Evolutionary conservation across 1,140 invertebrate genomes (phyloP), one percentile per base, ranked within the genome.

Genomic region (Bombus confusus): DNA sequence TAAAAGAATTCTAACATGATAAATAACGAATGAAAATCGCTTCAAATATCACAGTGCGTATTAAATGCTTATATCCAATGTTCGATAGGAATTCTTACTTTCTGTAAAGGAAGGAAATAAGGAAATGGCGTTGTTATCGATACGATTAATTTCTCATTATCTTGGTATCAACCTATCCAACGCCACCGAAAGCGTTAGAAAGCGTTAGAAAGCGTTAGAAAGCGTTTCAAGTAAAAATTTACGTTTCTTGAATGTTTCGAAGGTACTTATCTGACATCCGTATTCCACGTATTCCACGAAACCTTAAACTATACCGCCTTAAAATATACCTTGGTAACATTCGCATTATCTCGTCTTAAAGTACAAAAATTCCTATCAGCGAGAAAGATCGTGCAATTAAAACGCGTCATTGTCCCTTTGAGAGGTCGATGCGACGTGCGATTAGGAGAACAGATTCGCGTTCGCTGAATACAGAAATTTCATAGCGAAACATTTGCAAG

Each of bases 401-500:
- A 52, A 43, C 57, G 9, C 37, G 76, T 66, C 74, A 37, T 37
- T 76, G 34, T 76, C 31, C 52, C 47, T 76, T 76, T 47, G 77
- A 66, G 62, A 68, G 34, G 68, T 81, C 47, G 79, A 81, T 80
- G 68, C 68, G 28, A 80, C 47, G 47, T 18, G 37, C 43, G 79
- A 73, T 80, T 81, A 81, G 28, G 31, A 69, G 52, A 72, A 72
- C 28, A 28, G 31, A 52, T 52, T 71, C 28, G 31, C 10, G 68
- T 81, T 43, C 64, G 43, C 34, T 83, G 87, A 88, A 84, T 73
- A 66, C 74, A 84, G 80, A 87, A 88, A 79, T 87, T 87, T 87
- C 80, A 52, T 82, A 68, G 73, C 78, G 41, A 69, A 83, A 82
- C 86, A 84, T 84, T 87, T 66, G 86, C 52, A 37, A 75, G 75